Percentiles rank a stretch among this genome's conserved stretches.
phyloP scores from a whole-genome alignment of 2,888 invertebrate species.

The Automeris io region DNA sequence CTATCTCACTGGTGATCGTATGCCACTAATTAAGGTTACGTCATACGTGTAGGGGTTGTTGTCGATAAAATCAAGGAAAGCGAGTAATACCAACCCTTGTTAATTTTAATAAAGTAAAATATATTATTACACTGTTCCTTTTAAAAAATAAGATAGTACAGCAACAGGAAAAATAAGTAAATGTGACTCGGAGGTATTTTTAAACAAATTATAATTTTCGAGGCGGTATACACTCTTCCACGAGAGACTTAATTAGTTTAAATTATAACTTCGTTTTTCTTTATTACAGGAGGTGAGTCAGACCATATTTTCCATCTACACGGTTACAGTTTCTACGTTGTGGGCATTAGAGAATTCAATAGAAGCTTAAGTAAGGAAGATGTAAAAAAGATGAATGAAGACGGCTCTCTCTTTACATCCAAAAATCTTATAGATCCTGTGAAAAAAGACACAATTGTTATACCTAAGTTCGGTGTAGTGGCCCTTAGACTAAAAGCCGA shows the following conservation, averaged over 20 bases:
- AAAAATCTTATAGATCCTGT: slow-evolving; percentile 79
- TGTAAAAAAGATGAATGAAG: slow-evolving; percentile 76
- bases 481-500: slow-evolving; percentile 84
- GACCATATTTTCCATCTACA: slow-evolving; percentile 86
- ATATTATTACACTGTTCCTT: no score
- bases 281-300: slow-evolving; percentile 76
- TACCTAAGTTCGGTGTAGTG: slow-evolving; percentile 83
- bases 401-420: slow-evolving; percentile 67
- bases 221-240: neutral
- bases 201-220: slow-evolving; percentile 1
- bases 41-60: no score
- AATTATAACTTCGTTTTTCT: slow-evolving; percentile 8
- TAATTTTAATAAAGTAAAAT: no score
- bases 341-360: slow-evolving; percentile 76
- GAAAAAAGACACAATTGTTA: slow-evolving; percentile 83
- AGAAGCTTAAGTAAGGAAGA: slow-evolving; percentile 66
- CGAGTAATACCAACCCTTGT: no score
- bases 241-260: slow-evolving; percentile 6
- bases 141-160: no score
- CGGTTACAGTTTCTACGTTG: slow-evolving; percentile 84
- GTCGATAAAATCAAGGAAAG: no score
- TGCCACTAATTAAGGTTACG: no score
- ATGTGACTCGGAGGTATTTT: neutral
- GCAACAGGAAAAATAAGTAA: neutral
- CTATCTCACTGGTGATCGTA: no score